Evolutionary conservation across 2,113 vertebrate species (phyloP), one percentile per base, ranked within the genome.

Genomic region (Callipepla squamata): DNA sequence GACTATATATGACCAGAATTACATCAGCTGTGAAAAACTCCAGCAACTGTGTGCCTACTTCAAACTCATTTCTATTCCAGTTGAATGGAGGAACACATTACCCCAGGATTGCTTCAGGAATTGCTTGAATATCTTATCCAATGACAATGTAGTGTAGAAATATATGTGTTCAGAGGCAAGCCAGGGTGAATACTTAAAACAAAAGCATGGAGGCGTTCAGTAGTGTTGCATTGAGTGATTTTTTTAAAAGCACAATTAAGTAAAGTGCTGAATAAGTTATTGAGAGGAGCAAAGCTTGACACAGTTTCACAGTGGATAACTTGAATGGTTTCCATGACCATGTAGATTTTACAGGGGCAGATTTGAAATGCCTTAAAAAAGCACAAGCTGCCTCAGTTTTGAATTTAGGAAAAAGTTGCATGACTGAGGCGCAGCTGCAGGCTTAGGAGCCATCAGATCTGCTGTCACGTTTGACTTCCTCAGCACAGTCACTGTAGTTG

Each of bases 401-500:
- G 55, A 90, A 50, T 26, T 53, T 12, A 36, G 19, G 50, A 15
- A 62, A 66, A 79, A 79, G 34, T 16, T 75, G 23, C 47, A 38
- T 6, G 7, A 66, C 66, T n/a, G 72, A 90, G 53, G 81, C 7
- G 3, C 40, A 62, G 45, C 28, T 62, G 62, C 4, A 79, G 40
- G 30, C 34, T 80, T 34, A 73, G 80, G 53, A 91, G 48, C 42
- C 58, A 57, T 68, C 25, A 12, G 7, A 13, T 85, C 75, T 88
- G n/a, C 53, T 87, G 58, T 75, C 0, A 0, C 38, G 32, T 30
- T 26, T 18, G 50, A 81, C 28, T 63, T 16, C 17, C n/a, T 23
- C 66, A 2, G 22, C 40, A 20, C 0, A 0, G 58, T 63, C 53
- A 15, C 38, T 68, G 53, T 2, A 5, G 13, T 65, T 81, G n/a